Base-by-base conservation (phyloP, 1,140 invertebrate genomes). In the Drosophila erecta region DNA sequence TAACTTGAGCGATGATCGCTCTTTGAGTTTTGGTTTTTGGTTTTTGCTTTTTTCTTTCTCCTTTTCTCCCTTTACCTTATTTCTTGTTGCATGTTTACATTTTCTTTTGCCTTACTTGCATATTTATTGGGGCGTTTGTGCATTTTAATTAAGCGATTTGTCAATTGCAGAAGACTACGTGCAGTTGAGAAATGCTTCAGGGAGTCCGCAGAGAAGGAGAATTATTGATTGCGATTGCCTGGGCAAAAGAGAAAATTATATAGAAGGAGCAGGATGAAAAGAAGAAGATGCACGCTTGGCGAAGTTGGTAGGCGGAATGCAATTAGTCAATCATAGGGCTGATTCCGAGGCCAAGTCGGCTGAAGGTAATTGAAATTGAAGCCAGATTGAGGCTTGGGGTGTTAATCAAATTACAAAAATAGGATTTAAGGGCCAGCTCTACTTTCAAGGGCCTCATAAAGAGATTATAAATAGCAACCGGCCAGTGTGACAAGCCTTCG, bases 121-220 rank as follows among this genome's bases (percentile, higher is more conserved):
- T 89, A 89, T 89, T 89, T 89, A 89, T 90, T 89, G 84, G 85
- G 84, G 84, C 84, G 85, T 89, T 80, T 80, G 69, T 75, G 76
- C 65, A 80, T 89, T 89, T 89, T 89, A 89, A 89, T 89, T 89
- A 89, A 89, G 84, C 85, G 67, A 89, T 89, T 89, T 89, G 76
- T 89, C 84, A 89, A 81, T 81, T 64, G 53, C 33, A 44, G 62
- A 74, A 73, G 69, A 17, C 22, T 15, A 30, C 35, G 43, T 47
- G 24, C 44, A 27, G 44, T 51, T 66, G 64, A 53, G 60, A 46
- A 69, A 46, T 69, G 62, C 66, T 70, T 70, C 43, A 44, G 64
- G 64, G 41, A 47, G 33, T 56, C 38, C 50, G n/a, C 17, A 4
- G 40, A 38, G 61, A 30, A 67, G 22, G 40, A 53, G 41, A 38